Evolutionary conservation across 2,888 invertebrate genomes (phyloP), one percentile per base, ranked within the genome.

Genomic region (Folsomia candida): DNA sequence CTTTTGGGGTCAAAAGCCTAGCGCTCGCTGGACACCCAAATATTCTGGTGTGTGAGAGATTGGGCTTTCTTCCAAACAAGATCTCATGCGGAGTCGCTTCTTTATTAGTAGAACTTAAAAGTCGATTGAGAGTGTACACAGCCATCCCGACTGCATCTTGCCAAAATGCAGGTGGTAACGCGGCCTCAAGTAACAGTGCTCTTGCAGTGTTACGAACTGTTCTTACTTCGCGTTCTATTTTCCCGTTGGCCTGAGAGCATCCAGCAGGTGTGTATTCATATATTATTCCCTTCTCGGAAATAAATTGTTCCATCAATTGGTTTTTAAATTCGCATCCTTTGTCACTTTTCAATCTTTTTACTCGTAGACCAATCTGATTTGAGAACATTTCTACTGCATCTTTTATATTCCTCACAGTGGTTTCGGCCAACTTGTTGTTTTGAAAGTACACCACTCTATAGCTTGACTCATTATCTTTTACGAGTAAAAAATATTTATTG

Each of bases 61-160:
- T 65, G 14, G 81, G 78, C 62, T 79, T 79, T 60, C 73, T 78
- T 2, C 73, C 64, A 63, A 70, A 74, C 73, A 81, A 76, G 27
- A 76, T 26, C 69, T 81, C 80, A 69, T 70, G 80, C 1, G 76
- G 73, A 0, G 80, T 80, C 20, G 59, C 66, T 0, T 57, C 63
- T 9, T 28, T 58, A 27, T 71, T 73, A n/a, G 28, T 68, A 6
- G 64, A 62, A 37, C 26, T 70, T 9, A 77, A 26, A 2, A 67
- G 79, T 66, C 81, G 67, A 68, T 83, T 83, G 11, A 81, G 67
- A 4, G 82, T 22, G 69, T 82, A 82, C 2, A 79, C 80, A 11
- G 82, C 81, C 22, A 81, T 81, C 28, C 77, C 78, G 2, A 81
- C 81, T 20, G 82, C 83, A 74, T 84, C 82, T 11, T 81, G 81